Evolutionary conservation across 2,797 vertebrate genomes (phyloP), one percentile per base, ranked within the genome.

Genomic region (Trachops cirrhosus): DNA sequence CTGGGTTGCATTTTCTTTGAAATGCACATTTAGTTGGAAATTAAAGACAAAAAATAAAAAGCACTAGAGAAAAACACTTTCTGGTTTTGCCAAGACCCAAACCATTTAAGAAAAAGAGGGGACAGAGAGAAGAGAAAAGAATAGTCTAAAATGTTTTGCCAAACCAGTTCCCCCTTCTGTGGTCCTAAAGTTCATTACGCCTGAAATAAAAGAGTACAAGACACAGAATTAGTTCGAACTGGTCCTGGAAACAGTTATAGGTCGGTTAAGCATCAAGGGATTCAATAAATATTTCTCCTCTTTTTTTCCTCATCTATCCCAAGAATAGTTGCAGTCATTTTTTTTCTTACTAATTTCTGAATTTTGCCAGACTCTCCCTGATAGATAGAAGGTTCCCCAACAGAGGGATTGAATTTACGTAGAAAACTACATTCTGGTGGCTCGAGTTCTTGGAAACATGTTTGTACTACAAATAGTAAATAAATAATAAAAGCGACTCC

Each of bases 1-100:
- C 96, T 98, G 97, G 95, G 24, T 54, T 97, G 89, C 93, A 96
- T 97, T 97, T 96, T 94, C 97, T 97, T 96, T 98, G 97, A 97
- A 97, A 97, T 94, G 89, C 87, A 84, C 91, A 95, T 93, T 96
- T 96, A 95, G 86, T 95, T 96, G 97, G 96, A 95, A 97, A 97
- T 97, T 97, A 93, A 94, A 94, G 93, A 88, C 77, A 94, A 96
- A 70, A 96, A 96, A 87, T 94, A 96, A 96, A 96, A 93, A 92
- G 89, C 86, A 94, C 67, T 84, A 67, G 88, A 94, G 89, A 94
- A 96, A 98, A 97, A 97, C 80, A 97, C 86, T 96, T 97, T 95
- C 96, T 93, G 95, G 93, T 95, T 97, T 95, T 96, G 97, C 97
- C 97, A 97, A 97, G 96, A 90, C 89, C 87, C 84, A 97, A 97